Evolutionary conservation across 1,140 invertebrate genomes (phyloP).

Genomic region (Capitella teleta): DNA sequence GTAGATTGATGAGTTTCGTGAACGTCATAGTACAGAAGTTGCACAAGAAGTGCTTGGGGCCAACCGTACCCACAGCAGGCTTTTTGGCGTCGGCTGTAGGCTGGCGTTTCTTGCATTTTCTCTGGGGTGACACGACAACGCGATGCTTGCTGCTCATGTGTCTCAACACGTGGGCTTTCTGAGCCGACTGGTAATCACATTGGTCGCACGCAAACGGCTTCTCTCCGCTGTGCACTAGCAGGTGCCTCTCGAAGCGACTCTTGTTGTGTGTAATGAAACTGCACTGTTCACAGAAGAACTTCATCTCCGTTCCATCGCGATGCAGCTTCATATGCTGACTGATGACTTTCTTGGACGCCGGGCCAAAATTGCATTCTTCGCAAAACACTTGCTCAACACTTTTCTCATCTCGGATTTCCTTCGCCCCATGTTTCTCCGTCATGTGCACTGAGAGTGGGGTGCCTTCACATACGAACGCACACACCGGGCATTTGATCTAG

Average conservation of each 20-base stretch:
- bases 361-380: conserved; percentile 25
- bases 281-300: conserved; percentile 36
- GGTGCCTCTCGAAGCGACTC: conserved; percentile 32
- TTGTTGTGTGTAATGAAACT: conserved; percentile 39
- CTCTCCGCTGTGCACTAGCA: conserved; percentile 32
- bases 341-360: conserved; percentile 27
- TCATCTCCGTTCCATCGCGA: conserved; percentile 32
- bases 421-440: conserved; percentile 16
- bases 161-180: conserved; percentile 34
- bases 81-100: conserved; percentile 23
- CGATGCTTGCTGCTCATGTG: conserved; percentile 21
- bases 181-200: conserved; percentile 32
- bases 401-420: conserved; percentile 12
- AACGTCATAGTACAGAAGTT: conserved; percentile 40
- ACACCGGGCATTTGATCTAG: neutral
- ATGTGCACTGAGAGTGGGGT: neutral
- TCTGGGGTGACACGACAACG: neutral
- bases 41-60: conserved; percentile 40
- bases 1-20: conserved; percentile 34
- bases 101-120: neutral
- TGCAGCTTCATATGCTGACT: conserved; percentile 39
- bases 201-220: conserved; percentile 33
- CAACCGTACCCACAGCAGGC: no score
- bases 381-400: neutral
- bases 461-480: neutral